Conservation (phyloP, 2,113 vertebrate species). For the Saiga tatarica region DNA sequence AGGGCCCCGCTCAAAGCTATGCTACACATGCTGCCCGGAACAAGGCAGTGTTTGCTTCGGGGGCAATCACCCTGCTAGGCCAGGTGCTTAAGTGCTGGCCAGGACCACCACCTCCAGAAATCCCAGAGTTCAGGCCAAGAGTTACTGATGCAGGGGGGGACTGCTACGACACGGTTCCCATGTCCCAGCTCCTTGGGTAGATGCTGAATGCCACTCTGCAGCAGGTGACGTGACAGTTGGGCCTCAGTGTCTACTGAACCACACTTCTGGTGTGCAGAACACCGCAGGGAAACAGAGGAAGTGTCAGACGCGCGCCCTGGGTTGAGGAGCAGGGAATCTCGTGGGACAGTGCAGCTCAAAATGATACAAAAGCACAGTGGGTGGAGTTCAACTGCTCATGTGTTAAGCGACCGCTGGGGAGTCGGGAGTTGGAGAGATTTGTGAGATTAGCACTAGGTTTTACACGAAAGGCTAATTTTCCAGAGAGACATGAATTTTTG, state of each 20-base stretch:
- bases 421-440: too few relatives aligned
- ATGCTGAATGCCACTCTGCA: accelerated
- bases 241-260: background rate
- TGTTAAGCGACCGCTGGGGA: accelerated
- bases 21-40: background rate
- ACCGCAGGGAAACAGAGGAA: background rate
- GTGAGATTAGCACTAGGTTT: background rate
- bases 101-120: background rate
- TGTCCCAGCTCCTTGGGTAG: background rate
- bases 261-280: background rate
- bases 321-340: background rate
- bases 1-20: background rate
- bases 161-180: accelerated
- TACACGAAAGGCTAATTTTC: background rate
- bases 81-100: background rate
- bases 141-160: background rate
- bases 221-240: accelerated
- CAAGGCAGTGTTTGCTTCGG: background rate
- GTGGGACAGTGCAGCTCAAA: background rate
- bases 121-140: background rate
- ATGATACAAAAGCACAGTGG: accelerated
- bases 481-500: background rate
- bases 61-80: background rate
- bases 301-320: accelerated
- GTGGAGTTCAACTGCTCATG: accelerated